Evolutionary conservation across 2,888 invertebrate species (phyloP).

Genomic region (Disparrhopalites patrizii): DNA sequence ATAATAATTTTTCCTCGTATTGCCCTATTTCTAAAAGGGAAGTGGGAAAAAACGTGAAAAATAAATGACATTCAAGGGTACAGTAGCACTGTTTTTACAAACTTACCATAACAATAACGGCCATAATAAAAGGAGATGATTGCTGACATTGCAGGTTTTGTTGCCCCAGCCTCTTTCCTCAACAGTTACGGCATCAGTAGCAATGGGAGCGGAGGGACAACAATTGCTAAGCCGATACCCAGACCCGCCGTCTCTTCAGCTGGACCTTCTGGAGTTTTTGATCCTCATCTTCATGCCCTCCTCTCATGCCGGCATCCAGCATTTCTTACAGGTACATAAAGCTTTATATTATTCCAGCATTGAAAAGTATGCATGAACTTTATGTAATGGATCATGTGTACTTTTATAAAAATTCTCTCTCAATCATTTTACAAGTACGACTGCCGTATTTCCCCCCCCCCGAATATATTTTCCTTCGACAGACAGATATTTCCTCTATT

Average conservation of each 20-base stretch:
- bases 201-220: conserved; percentile 31
- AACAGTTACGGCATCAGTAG: conserved; percentile 41
- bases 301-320: conserved; percentile 79
- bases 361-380: no score
- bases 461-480: no score
- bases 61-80: neutral
- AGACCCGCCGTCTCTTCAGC: conserved; percentile 58
- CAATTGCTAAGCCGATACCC: conserved; percentile 78
- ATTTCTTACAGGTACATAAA: conserved; percentile 77
- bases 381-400: no score
- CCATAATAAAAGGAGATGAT: neutral
- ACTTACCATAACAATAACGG: neutral
- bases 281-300: conserved; percentile 75
- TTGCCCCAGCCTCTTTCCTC: conserved; percentile 46
- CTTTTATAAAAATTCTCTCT: no score
- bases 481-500: no score
- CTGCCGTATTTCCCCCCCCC: no score
- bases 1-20: no score
- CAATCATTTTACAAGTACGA: no score
- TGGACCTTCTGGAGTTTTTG: conserved; percentile 54
- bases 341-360: no score
- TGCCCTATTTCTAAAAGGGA: no score
- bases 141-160: conserved; percentile 41
- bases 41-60: neutral
- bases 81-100: neutral